These are phyloP conservation scores for Sebastes wilsoni DNA, from an alignment of 2,797 vertebrate genomes.

Conservation along the genomic window DNA sequence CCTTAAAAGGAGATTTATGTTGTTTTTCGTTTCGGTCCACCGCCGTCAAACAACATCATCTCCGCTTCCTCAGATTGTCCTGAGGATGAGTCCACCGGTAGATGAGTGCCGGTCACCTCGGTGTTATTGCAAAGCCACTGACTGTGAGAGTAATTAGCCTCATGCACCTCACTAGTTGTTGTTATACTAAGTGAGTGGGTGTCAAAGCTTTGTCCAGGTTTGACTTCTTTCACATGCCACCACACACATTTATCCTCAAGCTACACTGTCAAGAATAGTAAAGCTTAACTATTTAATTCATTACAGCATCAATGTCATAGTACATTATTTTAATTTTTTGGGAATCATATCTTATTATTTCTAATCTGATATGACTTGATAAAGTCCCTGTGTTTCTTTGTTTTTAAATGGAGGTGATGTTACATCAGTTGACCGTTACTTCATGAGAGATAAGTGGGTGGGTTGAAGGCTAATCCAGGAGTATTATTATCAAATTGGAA, in stretches of 20 bases:
- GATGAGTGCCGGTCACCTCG: neutral
- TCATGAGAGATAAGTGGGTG: neutral
- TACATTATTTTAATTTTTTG: neutral
- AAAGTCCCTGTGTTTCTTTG: neutral
- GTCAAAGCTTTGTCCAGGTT: neutral
- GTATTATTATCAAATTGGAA: neutral
- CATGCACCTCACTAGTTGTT: neutral
- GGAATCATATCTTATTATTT: neutral
- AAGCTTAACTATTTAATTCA: constrained; percentile 7
- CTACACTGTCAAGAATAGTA: neutral
- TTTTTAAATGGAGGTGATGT: neutral
- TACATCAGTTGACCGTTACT: neutral
- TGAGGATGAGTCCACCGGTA: constrained; percentile 33
- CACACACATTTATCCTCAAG: neutral
- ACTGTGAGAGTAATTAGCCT: constrained; percentile 8
- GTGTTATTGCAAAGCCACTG: constrained; percentile 1
- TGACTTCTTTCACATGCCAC: constrained; percentile 8
- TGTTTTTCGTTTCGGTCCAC: constrained; percentile 39
- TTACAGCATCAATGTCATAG: neutral
- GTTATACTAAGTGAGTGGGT: neutral
- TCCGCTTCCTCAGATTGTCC: constrained; percentile 68
- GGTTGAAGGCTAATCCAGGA: neutral
- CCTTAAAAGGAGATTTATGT: constrained; percentile 65
- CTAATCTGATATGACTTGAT: neutral
- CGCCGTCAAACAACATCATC: constrained; percentile 32